phyloP scores from a whole-genome alignment of 2,113 vertebrate genomes.

The Zosterops lateralis region DNA sequence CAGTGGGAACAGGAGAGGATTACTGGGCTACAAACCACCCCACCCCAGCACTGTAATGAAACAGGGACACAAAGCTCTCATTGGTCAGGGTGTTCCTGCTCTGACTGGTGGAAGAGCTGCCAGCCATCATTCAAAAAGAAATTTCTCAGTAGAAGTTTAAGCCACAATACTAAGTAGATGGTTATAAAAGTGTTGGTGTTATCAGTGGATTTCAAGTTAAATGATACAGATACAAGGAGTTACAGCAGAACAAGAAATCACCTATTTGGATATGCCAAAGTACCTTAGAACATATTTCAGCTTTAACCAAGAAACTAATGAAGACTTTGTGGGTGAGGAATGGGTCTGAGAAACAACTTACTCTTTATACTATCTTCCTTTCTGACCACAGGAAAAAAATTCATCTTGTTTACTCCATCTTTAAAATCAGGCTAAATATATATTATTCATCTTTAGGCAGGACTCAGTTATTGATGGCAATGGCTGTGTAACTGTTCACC shows the following conservation, averaged over 20 bases:
- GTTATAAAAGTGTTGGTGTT: neutral
- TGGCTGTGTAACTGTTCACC: neutral
- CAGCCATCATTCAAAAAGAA: neutral
- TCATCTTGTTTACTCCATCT: conserved; percentile 39
- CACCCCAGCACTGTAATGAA: neutral
- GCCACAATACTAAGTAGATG: neutral
- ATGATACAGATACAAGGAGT: neutral
- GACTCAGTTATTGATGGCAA: conserved; percentile 30
- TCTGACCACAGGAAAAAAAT: neutral
- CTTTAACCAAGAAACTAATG: neutral
- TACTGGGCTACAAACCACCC: neutral
- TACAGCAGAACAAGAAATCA: neutral
- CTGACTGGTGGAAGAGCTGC: neutral
- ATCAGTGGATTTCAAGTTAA: neutral
- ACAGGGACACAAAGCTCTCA: neutral
- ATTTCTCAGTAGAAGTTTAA: neutral
- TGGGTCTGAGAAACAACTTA: neutral
- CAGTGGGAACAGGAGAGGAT: rapidly evolving
- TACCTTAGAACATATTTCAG: neutral
- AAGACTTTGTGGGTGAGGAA: conserved; percentile 9
- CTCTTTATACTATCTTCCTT: neutral
- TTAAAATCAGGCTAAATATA: conserved; percentile 3
- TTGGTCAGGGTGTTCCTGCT: neutral
- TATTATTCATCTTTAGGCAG: conserved; percentile 14
- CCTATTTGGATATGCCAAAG: neutral